A percentile compares a stretch with the other conserved stretches of the same genome.
Evolutionary conservation across 92 coral and sea anemone genomes (phyloP).

Genomic region (Parazoanthus swiftii): DNA sequence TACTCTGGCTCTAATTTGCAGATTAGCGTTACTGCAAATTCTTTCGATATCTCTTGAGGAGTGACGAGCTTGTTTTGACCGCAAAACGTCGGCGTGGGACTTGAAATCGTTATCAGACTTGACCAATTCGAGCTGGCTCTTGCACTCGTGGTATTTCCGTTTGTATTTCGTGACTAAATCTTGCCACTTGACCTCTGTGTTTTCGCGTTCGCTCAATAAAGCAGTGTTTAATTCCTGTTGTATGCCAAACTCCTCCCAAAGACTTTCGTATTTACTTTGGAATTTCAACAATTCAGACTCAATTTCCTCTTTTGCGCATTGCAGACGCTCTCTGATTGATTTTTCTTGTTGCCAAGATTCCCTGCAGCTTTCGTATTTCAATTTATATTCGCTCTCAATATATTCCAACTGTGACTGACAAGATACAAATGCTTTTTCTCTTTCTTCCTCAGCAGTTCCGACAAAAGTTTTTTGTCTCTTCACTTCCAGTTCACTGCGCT

Average conservation of each 20-base stretch:
- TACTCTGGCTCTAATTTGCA: background rate
- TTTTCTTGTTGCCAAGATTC: slow-evolving; percentile 47
- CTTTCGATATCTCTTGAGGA: slow-evolving; percentile 1
- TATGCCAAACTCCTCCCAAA: slow-evolving; percentile 39
- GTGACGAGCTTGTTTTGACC: background rate
- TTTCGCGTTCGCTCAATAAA: slow-evolving; percentile 38
- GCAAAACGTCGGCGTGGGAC: background rate
- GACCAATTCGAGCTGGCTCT: slow-evolving; percentile 15
- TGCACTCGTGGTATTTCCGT: slow-evolving; percentile 45
- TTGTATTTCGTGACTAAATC: slow-evolving; percentile 33
- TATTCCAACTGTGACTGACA: slow-evolving; percentile 51
- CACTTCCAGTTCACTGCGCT: slow-evolving; percentile 8
- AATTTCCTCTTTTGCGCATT: slow-evolving; percentile 39
- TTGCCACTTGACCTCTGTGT: slow-evolving; percentile 45
- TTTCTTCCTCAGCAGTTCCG: slow-evolving; percentile 15
- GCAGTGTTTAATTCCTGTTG: slow-evolving; percentile 32
- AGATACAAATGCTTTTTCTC: slow-evolving; percentile 41
- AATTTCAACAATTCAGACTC: slow-evolving; percentile 48
- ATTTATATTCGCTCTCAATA: slow-evolving; percentile 42
- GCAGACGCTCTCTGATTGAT: slow-evolving; percentile 34
- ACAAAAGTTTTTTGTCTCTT: background rate
- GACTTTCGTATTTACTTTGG: slow-evolving; percentile 35
- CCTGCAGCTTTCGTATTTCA: slow-evolving; percentile 53
- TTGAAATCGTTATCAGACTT: background rate
- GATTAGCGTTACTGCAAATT: background rate